Conservation (phyloP, 2,888 invertebrate species). For the Cactoblastis cactorum region DNA sequence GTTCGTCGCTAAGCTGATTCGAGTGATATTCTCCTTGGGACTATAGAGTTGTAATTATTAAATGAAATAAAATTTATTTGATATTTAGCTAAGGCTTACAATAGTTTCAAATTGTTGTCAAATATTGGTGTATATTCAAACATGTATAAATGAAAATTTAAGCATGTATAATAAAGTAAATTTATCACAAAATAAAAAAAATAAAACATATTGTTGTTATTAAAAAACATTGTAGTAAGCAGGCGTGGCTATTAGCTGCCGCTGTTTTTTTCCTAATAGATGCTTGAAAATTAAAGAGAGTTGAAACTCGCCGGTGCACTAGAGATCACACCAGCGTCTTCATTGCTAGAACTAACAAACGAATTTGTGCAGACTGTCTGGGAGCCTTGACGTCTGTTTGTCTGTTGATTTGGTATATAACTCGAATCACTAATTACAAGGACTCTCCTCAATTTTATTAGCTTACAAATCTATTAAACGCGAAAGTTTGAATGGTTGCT, state of each 20-base stretch:
- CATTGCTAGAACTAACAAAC: conserved; percentile 65
- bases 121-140: too few relatives aligned
- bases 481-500: too few relatives aligned
- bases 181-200: too few relatives aligned
- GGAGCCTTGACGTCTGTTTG: conserved; percentile 64
- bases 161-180: too few relatives aligned
- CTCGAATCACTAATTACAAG: conserved; percentile 7
- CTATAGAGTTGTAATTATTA: neutral
- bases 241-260: too few relatives aligned
- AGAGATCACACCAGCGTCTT: conserved; percentile 37
- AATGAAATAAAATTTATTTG: too few relatives aligned
- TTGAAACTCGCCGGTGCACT: conserved; percentile 17
- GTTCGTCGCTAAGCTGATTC: conserved; percentile 9
- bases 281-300: neutral
- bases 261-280: neutral
- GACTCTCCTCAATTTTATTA: neutral
- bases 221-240: too few relatives aligned
- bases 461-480: too few relatives aligned
- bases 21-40: conserved; percentile 18
- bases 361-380: conserved; percentile 50
- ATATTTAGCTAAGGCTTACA: too few relatives aligned
- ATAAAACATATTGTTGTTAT: too few relatives aligned
- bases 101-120: too few relatives aligned
- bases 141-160: too few relatives aligned
- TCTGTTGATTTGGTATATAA: conserved; percentile 40